Conservation (phyloP, 2,888 invertebrate species). For the Theristus sp. region DNA sequence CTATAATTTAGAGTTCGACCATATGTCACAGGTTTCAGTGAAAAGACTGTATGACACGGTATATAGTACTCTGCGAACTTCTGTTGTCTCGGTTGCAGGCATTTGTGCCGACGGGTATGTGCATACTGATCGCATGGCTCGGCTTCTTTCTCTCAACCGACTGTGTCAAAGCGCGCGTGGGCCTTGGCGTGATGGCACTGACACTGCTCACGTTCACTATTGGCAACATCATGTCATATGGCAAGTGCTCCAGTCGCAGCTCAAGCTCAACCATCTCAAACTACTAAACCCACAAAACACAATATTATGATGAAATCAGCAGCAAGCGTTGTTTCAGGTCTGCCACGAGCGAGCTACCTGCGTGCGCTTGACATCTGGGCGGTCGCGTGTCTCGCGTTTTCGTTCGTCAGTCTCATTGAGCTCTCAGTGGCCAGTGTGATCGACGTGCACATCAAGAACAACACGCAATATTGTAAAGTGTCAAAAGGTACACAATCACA, state of each 20-base stretch:
- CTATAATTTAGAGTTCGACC: too few species aligned
- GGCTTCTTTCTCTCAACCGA: not conserved
- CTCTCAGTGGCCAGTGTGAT: not conserved
- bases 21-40: too few species aligned
- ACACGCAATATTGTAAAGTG: not conserved
- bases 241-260: too few species aligned
- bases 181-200: not conserved
- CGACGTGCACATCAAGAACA: not conserved
- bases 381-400: not conserved
- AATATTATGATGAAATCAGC: too few species aligned
- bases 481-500: not conserved
- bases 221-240: not conserved
- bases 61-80: not conserved
- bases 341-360: not conserved
- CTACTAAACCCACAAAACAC: too few species aligned
- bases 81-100: not conserved
- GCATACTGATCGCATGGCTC: not conserved
- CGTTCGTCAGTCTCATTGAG: not conserved
- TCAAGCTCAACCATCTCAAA: too few species aligned
- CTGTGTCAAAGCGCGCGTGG: not conserved
- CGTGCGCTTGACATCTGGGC: not conserved
- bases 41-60: too few species aligned
- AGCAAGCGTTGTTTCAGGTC: too few species aligned
- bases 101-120: not conserved
- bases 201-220: not conserved